Conservation (phyloP, 2,888 invertebrate species). For the Amblyteles armatorius region DNA sequence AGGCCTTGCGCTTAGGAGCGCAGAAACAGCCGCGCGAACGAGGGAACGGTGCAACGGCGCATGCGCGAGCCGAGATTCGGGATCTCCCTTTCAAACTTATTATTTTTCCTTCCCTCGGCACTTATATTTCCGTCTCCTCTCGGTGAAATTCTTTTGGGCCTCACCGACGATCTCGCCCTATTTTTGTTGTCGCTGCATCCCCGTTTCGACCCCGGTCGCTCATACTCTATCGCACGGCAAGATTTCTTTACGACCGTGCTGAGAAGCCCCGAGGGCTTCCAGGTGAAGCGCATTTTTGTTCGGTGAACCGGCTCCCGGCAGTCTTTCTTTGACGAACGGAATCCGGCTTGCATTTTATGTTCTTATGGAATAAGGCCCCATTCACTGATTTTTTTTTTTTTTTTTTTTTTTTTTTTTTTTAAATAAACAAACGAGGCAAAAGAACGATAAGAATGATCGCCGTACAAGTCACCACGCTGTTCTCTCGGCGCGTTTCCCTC, state of each 20-base stretch:
- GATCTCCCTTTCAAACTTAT: neutral
- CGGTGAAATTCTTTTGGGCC: constrained; percentile 34
- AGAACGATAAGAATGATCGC: too few species aligned
- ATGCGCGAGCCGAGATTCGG: constrained; percentile 36
- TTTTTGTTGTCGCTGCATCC: constrained; percentile 12
- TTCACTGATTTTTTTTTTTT: neutral
- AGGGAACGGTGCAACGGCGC: constrained; percentile 40
- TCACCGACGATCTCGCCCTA: constrained; percentile 21
- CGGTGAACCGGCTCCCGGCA: neutral
- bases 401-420: neutral
- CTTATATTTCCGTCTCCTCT: constrained; percentile 10
- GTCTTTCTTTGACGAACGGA: neutral
- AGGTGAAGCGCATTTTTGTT: constrained; percentile 13
- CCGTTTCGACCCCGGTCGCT: constrained; percentile 8
- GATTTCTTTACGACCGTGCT: constrained; percentile 26
- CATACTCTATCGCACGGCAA: constrained; percentile 23
- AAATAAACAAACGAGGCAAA: too few species aligned
- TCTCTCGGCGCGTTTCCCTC: neutral
- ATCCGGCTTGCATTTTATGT: neutral
- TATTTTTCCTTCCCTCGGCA: constrained; percentile 4
- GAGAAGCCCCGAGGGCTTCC: constrained; percentile 21
- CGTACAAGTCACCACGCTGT: too few species aligned
- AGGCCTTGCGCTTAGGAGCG: constrained; percentile 26
- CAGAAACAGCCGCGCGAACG: constrained; percentile 37
- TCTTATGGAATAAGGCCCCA: neutral